A percentile compares a stretch with the other conserved stretches of the same genome.
These are phyloP conservation scores for Nannoperca obscura DNA, from an alignment of 2,797 vertebrate genomes.

Conservation along the genomic window DNA sequence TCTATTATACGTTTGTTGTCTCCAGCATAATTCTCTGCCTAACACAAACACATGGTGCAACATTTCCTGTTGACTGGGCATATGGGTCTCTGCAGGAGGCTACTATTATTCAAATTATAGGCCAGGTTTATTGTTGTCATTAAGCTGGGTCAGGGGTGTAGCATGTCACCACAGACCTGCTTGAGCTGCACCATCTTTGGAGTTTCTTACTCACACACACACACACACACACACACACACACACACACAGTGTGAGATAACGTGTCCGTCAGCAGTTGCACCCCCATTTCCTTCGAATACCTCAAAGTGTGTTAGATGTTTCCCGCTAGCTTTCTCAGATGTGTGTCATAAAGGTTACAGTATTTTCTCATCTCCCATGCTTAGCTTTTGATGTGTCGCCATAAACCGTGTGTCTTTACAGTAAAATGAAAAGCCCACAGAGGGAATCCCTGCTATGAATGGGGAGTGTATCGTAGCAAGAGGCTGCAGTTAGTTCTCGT, in stretches of 20 bases:
- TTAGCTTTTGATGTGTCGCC: neutral
- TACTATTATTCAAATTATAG: conserved; percentile 36
- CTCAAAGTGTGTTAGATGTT: conserved; percentile 19
- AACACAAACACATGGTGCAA: conserved; percentile 15
- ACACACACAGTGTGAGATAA: conserved; percentile 14
- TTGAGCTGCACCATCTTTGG: neutral
- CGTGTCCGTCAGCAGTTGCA: neutral
- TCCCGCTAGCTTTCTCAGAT: conserved; percentile 20
- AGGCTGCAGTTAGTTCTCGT: neutral
- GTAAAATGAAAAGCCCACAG: neutral
- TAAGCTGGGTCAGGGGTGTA: conserved; percentile 4
- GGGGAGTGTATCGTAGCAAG: neutral
- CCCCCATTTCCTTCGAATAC: conserved; percentile 6
- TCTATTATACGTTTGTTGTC: neutral
- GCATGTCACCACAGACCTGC: neutral
- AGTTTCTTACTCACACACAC: neutral
- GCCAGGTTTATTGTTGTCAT: conserved; percentile 35
- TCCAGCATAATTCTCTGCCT: neutral
- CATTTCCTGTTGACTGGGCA: conserved; percentile 19
- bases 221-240: neutral
- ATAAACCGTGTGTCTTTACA: conserved; percentile 1
- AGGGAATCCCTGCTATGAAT: neutral
- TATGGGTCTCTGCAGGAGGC: conserved; percentile 30
- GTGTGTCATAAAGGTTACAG: neutral
- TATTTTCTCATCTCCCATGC: neutral